Base-by-base conservation (phyloP, 2,113 vertebrate genomes). In the Sinocyclocheilus grahami region DNA sequence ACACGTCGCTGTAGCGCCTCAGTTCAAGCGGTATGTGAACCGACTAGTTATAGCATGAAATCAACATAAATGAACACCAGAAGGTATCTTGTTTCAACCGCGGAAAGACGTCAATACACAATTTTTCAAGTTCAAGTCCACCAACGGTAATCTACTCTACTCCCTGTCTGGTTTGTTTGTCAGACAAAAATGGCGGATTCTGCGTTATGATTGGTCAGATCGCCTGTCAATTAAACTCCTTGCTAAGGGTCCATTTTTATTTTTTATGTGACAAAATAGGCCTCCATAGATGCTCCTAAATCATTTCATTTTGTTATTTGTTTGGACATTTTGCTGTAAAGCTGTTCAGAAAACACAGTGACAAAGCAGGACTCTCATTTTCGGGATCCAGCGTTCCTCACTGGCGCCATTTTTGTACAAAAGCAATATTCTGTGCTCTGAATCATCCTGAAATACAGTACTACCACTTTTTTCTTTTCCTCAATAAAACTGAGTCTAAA, bases 401-500 rank as follows among this genome's bases (percentile, higher is more conserved):
- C 10, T 65, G 37, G 55, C 13, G 37, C 33, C 18, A 0, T 65
- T 42, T 46, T 82, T 82, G 46, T 69, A 46, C 63, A 82, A 71
- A 82, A 51, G 63, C 62, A 81, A 65, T 81, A 63, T 42, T 65
- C 18, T n/a, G 80, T 53, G 80, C 80, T 53, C 80, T 71, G 65
- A 69, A 37, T 65, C 60, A 27, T 48, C 24, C 39, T 65, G 14
- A 46, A 81, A 81, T 24, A 42, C 42, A 42, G 8, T 46, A 81
- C 33, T 65, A 65, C 13, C 72, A 46, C 14, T 46, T 46, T 27
- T 24, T 81, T 81, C n/a, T 27, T 46, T 65, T 65, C 37, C 78
- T 81, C 78, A 81, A 81, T 81, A 65, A 27, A 81, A 81, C 78
- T 65, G 39, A 48, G 39, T 67, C 62, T 67, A 48, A 82, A 67